phyloP scores from a whole-genome alignment of 2,888 invertebrate genomes.

The Caenorhabditis becei region DNA sequence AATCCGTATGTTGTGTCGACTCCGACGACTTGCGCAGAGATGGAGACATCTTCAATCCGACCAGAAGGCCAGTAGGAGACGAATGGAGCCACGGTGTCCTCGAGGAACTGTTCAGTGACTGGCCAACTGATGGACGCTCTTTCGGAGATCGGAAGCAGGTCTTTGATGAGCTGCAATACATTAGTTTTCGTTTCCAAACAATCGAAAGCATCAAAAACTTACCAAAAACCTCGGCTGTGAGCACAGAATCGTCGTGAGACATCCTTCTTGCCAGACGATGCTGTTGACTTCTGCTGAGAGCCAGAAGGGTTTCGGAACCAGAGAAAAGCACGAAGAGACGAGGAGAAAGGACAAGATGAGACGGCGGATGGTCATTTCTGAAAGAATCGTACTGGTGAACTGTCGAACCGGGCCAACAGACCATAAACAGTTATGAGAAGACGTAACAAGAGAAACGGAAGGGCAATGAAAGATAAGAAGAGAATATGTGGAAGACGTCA shows the following conservation, averaged over 20 bases:
- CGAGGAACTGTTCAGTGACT: conserved; percentile 64
- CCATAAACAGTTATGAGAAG: conserved; percentile 3
- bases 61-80: conserved; percentile 62
- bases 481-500: conserved; percentile 12
- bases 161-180: conserved; percentile 62
- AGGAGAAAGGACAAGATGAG: background rate
- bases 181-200: too few relatives aligned
- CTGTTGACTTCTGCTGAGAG: conserved; percentile 73
- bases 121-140: conserved; percentile 70
- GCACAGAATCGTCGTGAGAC: conserved; percentile 76
- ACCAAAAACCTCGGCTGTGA: conserved; percentile 75
- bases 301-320: conserved; percentile 69
- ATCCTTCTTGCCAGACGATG: conserved; percentile 76
- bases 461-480: conserved; percentile 8
- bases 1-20: conserved; percentile 78
- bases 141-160: conserved; percentile 68
- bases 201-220: background rate
- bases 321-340: background rate
- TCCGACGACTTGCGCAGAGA: conserved; percentile 74
- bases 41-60: conserved; percentile 66
- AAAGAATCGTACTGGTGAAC: background rate
- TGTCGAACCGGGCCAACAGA: background rate
- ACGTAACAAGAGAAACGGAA: conserved; percentile 7
- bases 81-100: conserved; percentile 53
- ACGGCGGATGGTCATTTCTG: background rate